A percentile compares a stretch with the other conserved stretches of the same genome.
These are phyloP conservation scores for Aphelenchoides besseyi DNA, from an alignment of 1,140 invertebrate species.

Conservation along the genomic window DNA sequence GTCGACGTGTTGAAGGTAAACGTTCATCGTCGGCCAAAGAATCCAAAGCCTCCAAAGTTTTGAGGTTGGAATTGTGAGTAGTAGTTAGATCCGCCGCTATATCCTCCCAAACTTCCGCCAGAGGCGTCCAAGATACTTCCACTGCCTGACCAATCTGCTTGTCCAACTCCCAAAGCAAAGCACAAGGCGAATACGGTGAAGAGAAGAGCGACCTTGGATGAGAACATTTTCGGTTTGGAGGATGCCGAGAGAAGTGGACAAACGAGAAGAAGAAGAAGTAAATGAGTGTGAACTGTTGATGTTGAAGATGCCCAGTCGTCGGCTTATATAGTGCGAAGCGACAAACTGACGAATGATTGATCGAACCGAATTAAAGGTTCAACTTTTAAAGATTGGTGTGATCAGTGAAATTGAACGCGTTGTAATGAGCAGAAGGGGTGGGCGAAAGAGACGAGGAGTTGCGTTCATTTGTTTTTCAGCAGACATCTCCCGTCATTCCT, in stretches of 20 bases:
- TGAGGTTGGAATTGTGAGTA: neutral
- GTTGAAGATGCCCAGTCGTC: neutral
- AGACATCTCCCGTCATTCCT: neutral
- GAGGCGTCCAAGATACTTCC: conserved; percentile 10
- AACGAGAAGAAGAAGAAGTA: neutral
- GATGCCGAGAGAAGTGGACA: neutral
- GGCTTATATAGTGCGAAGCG: neutral
- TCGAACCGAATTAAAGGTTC: neutral
- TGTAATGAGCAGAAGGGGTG: neutral
- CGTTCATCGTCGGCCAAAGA: neutral
- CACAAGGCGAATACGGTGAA: neutral
- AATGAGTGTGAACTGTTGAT: neutral
- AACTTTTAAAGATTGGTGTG: conserved; percentile 6
- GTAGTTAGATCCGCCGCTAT: conserved; percentile 1
- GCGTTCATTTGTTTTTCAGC: neutral
- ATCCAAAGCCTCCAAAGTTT: neutral
- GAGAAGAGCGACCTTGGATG: conserved; percentile 1
- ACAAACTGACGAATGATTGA: neutral
- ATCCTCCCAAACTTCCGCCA: neutral
- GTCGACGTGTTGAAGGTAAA: neutral
- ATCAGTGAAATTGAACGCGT: neutral
- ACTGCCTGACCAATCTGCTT: conserved; percentile 15
- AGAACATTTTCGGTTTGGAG: conserved; percentile 2
- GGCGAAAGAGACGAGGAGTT: neutral
- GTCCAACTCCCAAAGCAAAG: neutral